These are phyloP conservation scores for Ceratosolen solmsi DNA, from an alignment of 1,140 invertebrate species.

Conservation along the genomic window DNA sequence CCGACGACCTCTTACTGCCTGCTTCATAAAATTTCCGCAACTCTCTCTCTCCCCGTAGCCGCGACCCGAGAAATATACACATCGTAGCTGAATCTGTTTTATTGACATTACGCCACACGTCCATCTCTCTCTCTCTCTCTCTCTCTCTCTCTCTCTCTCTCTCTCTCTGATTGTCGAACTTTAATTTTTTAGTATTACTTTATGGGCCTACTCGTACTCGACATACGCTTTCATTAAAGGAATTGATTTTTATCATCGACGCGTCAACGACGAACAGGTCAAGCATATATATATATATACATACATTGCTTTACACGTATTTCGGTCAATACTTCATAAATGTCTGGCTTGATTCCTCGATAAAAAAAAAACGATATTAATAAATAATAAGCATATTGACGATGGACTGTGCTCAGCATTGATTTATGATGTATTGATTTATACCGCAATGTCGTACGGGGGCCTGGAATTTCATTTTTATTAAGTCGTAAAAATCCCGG, in stretches of 20 bases:
- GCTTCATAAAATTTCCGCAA: slow-evolving; percentile 39
- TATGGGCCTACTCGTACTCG: background rate
- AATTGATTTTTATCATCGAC: background rate
- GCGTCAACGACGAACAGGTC: too few relatives aligned
- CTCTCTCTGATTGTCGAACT: background rate
- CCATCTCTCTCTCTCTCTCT: background rate
- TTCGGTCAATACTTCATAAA: too few relatives aligned
- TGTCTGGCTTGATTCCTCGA: too few relatives aligned
- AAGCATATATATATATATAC: too few relatives aligned
- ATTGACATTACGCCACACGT: background rate
- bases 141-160: background rate
- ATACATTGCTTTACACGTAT: too few relatives aligned
- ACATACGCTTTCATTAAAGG: background rate
- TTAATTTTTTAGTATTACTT: background rate
- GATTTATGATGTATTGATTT: too few relatives aligned
- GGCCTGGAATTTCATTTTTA: too few relatives aligned
- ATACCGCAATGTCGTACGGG: too few relatives aligned
- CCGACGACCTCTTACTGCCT: slow-evolving; percentile 38
- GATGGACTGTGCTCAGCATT: too few relatives aligned
- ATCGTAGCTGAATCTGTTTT: background rate
- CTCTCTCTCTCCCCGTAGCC: background rate
- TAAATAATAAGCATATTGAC: background rate
- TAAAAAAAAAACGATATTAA: background rate
- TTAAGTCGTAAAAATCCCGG: too few relatives aligned
- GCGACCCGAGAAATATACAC: background rate